phyloP scores from a whole-genome alignment of 2,797 vertebrate genomes.

The Labroides dimidiatus region DNA sequence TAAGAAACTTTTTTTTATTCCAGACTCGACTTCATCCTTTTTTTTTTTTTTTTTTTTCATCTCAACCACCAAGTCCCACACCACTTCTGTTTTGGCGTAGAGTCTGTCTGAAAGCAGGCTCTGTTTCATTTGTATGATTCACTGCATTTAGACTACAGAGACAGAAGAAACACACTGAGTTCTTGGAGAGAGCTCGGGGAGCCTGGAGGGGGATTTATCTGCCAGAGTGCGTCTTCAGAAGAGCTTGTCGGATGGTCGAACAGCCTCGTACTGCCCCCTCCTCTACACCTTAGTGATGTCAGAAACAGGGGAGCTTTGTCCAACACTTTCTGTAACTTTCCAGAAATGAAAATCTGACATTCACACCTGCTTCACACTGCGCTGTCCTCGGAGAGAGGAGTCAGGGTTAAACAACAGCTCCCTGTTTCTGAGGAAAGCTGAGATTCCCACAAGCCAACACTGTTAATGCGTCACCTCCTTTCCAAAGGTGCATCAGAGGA shows the following conservation, averaged over 20 bases:
- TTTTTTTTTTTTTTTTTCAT: background rate
- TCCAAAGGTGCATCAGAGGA: no score
- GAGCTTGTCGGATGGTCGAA: background rate
- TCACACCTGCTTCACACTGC: background rate
- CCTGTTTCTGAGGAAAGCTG: background rate
- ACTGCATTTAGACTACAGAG: conserved; percentile 5
- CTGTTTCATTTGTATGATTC: conserved; percentile 14
- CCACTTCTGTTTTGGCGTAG: background rate
- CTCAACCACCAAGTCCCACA: background rate
- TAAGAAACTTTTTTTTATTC: background rate
- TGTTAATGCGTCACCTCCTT: background rate
- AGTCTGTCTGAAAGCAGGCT: background rate
- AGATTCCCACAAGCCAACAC: background rate
- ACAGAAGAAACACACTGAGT: background rate
- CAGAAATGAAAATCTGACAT: background rate
- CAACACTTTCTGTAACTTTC: background rate
- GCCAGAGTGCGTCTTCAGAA: conserved; percentile 10
- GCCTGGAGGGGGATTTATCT: conserved; percentile 6
- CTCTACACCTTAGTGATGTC: background rate
- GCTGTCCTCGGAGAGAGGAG: background rate
- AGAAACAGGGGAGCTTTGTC: background rate
- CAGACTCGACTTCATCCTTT: background rate
- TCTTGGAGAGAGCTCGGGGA: conserved; percentile 8
- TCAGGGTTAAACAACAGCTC: background rate
- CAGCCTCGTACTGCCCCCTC: background rate